Evolutionary conservation across 1,140 invertebrate species (phyloP), one percentile per base, ranked within the genome.

Genomic region (Ditylenchus dipsaci): DNA sequence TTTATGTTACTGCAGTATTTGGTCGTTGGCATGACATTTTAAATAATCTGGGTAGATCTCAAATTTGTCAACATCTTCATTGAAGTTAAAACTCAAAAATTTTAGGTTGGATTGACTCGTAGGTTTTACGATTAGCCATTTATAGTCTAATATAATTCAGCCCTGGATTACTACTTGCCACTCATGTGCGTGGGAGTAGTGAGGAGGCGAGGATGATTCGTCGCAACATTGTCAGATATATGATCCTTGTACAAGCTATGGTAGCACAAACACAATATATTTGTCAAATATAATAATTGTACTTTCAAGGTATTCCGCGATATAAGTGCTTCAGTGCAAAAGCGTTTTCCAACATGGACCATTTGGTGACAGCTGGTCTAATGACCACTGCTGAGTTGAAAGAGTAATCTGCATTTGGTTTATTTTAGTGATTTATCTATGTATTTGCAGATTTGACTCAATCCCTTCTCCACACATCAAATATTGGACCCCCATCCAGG

Each of bases 261-360:
- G 33, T 38, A 38, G 11, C 33, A 5, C 3, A 38, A 38, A 19
- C 42, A n/a, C n/a, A n/a, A n/a, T 77, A 19, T 67, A 81, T 53
- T 53, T 8, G 8, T 3, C 49, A 53, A 17, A 1, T 26, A 8
- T 21, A 3, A 53, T 53, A 15, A 53, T 53, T 17, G 8, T 59
- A 5, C 11, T 38, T 38, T 3, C 11, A 3, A 38, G 23, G 78
- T 79, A 17, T 83, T 69, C 69, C 62, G 79, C 17, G 78, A 81
- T 59, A 76, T 81, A 38, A 71, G 73, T 42, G 64, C 76, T 13
- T 59, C 68, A 42, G 79, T 81, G 23, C 70, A 73, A n/a, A 77
- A 76, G 58, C 58, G 79, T 8, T 81, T 81, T 47, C 79, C 79
- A 11, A 83, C 80, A 70, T 81, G 69, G 74, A 81, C 45, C 81